phyloP scores from a whole-genome alignment of 2,888 invertebrate genomes.

The Epinotia bilunana region DNA sequence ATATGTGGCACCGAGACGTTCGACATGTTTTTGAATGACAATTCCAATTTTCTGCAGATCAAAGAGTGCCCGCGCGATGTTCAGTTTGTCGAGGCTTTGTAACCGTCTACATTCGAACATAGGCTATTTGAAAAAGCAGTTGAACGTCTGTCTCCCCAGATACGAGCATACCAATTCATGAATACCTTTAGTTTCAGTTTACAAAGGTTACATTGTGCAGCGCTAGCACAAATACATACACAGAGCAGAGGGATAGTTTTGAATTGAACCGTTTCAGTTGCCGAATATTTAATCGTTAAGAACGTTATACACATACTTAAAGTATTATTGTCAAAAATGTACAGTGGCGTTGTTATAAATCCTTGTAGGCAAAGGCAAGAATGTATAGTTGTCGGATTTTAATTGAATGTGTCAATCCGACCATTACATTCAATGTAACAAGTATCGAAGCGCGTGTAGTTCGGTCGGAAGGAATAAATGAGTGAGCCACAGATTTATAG shows the following conservation, averaged over 20 bases:
- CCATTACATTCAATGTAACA: constrained; percentile 18
- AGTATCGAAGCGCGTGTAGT: constrained; percentile 30
- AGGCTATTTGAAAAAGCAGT: constrained; percentile 36
- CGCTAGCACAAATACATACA: constrained; percentile 20
- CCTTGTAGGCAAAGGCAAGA: constrained; percentile 7
- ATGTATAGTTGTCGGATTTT: constrained; percentile 6
- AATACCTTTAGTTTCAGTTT: constrained; percentile 44
- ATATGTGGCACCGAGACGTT: constrained; percentile 48
- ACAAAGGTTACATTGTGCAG: constrained; percentile 29
- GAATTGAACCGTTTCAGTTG: constrained; percentile 22
- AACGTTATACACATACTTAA: too few species aligned
- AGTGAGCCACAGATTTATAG: constrained; percentile 42
- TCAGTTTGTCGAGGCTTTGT: constrained; percentile 55
- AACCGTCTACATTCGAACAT: constrained; percentile 46
- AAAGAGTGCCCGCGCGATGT: constrained; percentile 53
- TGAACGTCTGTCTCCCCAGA: constrained; percentile 28
- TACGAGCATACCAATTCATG: constrained; percentile 45
- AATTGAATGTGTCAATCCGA: constrained; percentile 14
- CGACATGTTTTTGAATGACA: constrained; percentile 57
- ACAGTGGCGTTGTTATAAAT: neutral
- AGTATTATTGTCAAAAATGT: neutral
- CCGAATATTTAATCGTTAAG: constrained; percentile 5
- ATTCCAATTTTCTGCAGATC: constrained; percentile 60
- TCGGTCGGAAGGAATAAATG: constrained; percentile 39
- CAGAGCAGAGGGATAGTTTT: constrained; percentile 23